Conservation (phyloP, 2,888 invertebrate genomes). For the Cepaea hortensis region DNA sequence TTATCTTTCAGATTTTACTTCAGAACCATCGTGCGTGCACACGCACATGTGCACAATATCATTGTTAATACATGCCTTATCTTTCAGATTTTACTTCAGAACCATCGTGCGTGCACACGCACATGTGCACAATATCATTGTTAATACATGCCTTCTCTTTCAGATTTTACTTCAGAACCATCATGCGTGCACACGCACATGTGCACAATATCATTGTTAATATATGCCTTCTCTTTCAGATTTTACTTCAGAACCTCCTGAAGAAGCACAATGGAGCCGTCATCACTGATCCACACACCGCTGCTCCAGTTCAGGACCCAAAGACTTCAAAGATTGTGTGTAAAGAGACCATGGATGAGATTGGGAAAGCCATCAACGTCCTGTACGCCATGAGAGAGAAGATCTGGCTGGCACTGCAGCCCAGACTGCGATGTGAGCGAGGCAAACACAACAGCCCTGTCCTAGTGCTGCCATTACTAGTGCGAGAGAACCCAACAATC, state of each 20-base stretch:
- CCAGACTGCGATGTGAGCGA: constrained; percentile 67
- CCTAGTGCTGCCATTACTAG: constrained; percentile 68
- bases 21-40: too few species aligned
- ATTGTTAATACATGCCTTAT: too few species aligned
- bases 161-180: too few species aligned
- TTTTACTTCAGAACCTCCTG: constrained; percentile 53
- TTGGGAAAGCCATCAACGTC: constrained; percentile 57
- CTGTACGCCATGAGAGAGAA: constrained; percentile 64
- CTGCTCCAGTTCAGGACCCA: constrained; percentile 28
- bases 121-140: too few species aligned
- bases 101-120: too few species aligned
- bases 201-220: too few species aligned
- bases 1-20: too few species aligned
- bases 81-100: background rate
- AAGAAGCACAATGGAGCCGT: constrained; percentile 44
- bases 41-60: too few species aligned
- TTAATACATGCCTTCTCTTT: too few species aligned
- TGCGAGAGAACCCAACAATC: constrained; percentile 59
- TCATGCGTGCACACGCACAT: too few species aligned
- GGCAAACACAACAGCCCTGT: constrained; percentile 73
- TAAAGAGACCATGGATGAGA: constrained; percentile 52
- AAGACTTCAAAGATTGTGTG: constrained; percentile 46
- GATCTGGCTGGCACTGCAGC: constrained; percentile 67
- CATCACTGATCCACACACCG: constrained; percentile 36
- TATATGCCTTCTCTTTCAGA: constrained; percentile 1